Conservation (phyloP, 2,888 invertebrate species). For the Chouioia cunea region DNA sequence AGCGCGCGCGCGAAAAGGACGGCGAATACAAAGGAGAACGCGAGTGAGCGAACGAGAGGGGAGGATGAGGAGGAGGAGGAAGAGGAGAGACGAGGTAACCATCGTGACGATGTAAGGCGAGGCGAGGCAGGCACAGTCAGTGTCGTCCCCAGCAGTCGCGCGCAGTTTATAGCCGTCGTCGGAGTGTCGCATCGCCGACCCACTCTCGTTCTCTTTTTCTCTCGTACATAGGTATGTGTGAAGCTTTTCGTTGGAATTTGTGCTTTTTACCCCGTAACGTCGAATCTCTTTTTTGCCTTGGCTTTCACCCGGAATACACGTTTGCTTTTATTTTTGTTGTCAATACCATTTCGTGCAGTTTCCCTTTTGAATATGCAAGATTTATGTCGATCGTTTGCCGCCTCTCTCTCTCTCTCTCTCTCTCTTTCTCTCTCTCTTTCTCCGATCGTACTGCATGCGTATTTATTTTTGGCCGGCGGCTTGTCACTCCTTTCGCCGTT, state of each 20-base stretch:
- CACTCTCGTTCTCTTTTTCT: background rate
- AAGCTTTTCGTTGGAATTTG: too few relatives aligned
- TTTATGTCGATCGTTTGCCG: too few relatives aligned
- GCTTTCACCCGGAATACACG: too few relatives aligned
- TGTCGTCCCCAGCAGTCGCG: conserved; percentile 7
- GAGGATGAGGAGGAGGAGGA: background rate
- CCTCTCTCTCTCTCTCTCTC: background rate
- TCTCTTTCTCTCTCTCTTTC: conserved; percentile 1
- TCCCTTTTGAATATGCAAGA: too few relatives aligned
- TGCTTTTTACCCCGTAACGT: too few relatives aligned
- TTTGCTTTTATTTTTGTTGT: too few relatives aligned
- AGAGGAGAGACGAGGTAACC: conserved; percentile 21
- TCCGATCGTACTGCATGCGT: background rate
- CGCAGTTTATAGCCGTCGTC: background rate
- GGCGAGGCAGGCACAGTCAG: conserved; percentile 25
- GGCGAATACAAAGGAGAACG: background rate
- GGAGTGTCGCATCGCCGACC: conserved; percentile 23
- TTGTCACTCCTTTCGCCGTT: too few relatives aligned
- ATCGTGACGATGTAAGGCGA: conserved; percentile 29
- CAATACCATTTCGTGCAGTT: too few relatives aligned
- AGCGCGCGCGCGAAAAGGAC: background rate
- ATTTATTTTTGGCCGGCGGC: too few relatives aligned
- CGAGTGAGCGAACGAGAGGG: background rate
- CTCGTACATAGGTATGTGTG: background rate
- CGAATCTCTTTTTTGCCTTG: too few relatives aligned